These are phyloP conservation scores for Carettochelys insculpta DNA, from an alignment of 2,113 vertebrate species.

Conservation along the genomic window DNA sequence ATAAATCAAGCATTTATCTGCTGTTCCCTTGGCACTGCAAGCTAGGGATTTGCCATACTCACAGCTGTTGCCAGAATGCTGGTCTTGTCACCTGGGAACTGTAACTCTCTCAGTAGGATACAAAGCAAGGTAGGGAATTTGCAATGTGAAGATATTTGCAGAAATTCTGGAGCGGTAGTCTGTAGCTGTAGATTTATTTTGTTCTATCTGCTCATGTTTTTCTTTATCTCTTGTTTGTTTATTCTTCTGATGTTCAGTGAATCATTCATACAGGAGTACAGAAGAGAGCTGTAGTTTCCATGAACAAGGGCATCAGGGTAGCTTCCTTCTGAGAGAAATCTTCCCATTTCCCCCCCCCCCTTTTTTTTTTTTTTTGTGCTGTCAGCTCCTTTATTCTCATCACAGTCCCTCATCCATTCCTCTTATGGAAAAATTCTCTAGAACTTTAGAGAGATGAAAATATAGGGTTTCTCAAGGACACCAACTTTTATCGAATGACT, in stretches of 20 bases:
- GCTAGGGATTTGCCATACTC: fast-evolving
- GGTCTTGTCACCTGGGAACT: background rate
- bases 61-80: fast-evolving
- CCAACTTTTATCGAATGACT: background rate
- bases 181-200: too few species aligned
- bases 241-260: background rate
- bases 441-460: background rate
- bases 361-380: slow-evolving; percentile 12
- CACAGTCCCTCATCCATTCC: background rate
- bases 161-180: background rate
- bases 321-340: background rate
- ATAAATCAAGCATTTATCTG: background rate
- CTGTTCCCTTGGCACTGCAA: background rate
- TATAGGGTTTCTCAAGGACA: background rate
- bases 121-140: background rate
- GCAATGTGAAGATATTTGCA: background rate
- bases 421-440: background rate
- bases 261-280: background rate
- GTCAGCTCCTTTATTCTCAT: background rate
- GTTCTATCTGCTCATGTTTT: background rate
- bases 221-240: background rate
- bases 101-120: background rate
- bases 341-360: background rate
- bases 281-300: background rate
- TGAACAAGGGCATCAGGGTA: background rate